These are phyloP conservation scores for Drosophila subpulchrella DNA, from an alignment of 1,140 invertebrate genomes.

Conservation along the genomic window DNA sequence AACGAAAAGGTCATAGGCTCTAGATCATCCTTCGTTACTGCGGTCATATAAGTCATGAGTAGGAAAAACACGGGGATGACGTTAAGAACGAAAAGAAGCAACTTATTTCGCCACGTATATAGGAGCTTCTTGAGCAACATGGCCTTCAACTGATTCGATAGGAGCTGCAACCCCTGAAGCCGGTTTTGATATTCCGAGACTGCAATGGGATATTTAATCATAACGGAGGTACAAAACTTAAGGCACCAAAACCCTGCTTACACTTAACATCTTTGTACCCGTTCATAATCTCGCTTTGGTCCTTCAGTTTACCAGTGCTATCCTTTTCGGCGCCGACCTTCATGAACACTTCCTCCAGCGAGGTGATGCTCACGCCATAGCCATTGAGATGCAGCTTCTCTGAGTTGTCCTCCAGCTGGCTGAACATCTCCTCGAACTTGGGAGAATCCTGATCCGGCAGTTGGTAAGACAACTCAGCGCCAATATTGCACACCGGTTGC, in stretches of 20 bases:
- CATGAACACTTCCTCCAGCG: constrained; percentile 94
- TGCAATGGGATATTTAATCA: constrained; percentile 60
- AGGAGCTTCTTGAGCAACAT: constrained; percentile 88
- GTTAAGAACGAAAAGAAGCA: constrained; percentile 86
- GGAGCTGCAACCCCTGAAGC: constrained; percentile 55
- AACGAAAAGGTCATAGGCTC: constrained; percentile 55
- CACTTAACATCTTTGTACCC: constrained; percentile 62
- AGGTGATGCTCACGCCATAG: constrained; percentile 97
- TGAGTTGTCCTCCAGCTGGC: constrained; percentile 59
- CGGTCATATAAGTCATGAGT: constrained; percentile 86
- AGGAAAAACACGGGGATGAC: constrained; percentile 87
- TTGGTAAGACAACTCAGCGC: constrained; percentile 72
- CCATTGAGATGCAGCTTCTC: constrained; percentile 86
- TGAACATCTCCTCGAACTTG: constrained; percentile 73
- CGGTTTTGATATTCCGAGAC: constrained; percentile 52
- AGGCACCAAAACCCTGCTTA: constrained; percentile 48
- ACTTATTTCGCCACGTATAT: constrained; percentile 86
- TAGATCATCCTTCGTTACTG: constrained; percentile 36
- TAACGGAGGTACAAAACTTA: constrained; percentile 12
- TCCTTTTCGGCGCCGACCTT: constrained; percentile 84
- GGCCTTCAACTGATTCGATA: constrained; percentile 86
- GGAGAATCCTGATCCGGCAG: constrained; percentile 62
- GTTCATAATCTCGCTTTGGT: constrained; percentile 46
- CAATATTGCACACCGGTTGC: constrained; percentile 70
- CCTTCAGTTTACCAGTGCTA: constrained; percentile 33